A percentile compares a stretch with the other conserved stretches of the same genome.
These are phyloP conservation scores for Zootermopsis nevadensis DNA, from an alignment of 2,888 invertebrate genomes.

Conservation along the genomic window DNA sequence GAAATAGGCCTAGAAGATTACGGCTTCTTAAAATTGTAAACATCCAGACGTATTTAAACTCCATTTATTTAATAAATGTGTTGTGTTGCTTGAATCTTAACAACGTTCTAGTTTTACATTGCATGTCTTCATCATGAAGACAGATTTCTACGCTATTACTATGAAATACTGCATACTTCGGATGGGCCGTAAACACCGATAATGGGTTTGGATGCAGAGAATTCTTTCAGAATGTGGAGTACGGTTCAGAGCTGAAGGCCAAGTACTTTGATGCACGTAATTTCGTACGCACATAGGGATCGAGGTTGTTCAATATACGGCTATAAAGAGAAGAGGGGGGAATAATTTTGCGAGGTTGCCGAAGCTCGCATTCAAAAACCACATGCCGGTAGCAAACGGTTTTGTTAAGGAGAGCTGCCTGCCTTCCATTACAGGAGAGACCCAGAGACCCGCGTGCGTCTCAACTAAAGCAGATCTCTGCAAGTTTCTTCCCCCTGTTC, in stretches of 20 bases:
- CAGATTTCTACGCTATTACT: background rate
- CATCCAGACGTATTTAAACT: too few species aligned
- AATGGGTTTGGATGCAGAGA: conserved; percentile 12
- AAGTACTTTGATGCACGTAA: conserved; percentile 8
- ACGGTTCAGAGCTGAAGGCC: background rate
- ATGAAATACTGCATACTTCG: conserved; percentile 5
- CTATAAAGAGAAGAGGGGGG: background rate
- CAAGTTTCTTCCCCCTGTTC: conserved; percentile 14
- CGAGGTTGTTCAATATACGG: conserved; percentile 4
- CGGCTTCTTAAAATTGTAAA: too few species aligned
- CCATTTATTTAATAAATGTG: too few species aligned
- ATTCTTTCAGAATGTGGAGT: conserved; percentile 12
- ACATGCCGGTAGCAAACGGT: conserved; percentile 21
- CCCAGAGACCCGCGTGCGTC: background rate
- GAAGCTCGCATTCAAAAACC: conserved; percentile 12
- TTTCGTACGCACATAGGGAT: conserved; percentile 16
- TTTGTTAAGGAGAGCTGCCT: conserved; percentile 25
- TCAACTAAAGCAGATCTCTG: background rate
- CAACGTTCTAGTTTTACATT: too few species aligned
- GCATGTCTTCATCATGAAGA: background rate
- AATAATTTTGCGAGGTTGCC: conserved; percentile 32
- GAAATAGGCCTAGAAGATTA: too few species aligned
- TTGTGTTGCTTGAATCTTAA: too few species aligned
- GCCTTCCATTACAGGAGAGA: background rate
- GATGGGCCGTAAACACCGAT: background rate